These are phyloP conservation scores for Caenorhabditis tropicalis DNA, from an alignment of 1,140 invertebrate species.

Conservation along the genomic window DNA sequence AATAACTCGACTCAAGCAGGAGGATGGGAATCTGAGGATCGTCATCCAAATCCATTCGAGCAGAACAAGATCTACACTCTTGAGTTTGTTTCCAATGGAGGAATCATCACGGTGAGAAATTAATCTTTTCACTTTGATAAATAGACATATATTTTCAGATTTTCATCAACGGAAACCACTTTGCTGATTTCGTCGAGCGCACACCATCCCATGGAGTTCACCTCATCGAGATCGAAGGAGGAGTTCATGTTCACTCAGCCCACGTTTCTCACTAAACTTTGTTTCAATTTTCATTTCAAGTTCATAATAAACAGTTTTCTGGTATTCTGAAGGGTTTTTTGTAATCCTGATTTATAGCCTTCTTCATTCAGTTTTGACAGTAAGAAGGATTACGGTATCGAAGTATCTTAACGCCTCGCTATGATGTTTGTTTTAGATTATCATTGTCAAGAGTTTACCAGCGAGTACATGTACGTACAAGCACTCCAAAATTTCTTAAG, in stretches of 20 bases:
- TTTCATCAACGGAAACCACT: constrained; percentile 50
- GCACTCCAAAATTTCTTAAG: no score
- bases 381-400: no score
- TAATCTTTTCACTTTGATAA: not conserved
- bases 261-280: constrained; percentile 47
- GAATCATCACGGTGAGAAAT: constrained; percentile 34
- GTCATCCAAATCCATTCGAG: constrained; percentile 26
- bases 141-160: constrained; percentile 9
- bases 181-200: constrained; percentile 47
- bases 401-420: no score
- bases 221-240: constrained; percentile 47
- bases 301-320: no score
- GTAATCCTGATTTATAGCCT: no score
- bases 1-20: constrained; percentile 41
- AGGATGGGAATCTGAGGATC: constrained; percentile 46
- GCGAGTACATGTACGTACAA: no score
- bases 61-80: constrained; percentile 49
- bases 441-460: no score
- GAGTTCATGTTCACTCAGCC: constrained; percentile 52
- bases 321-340: no score
- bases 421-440: no score
- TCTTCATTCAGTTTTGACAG: no score
- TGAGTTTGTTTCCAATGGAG: constrained; percentile 46
- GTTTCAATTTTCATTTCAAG: no score
- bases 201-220: constrained; percentile 15